phyloP scores from a whole-genome alignment of 2,797 vertebrate genomes.

The Tamandua tetradactyla region DNA sequence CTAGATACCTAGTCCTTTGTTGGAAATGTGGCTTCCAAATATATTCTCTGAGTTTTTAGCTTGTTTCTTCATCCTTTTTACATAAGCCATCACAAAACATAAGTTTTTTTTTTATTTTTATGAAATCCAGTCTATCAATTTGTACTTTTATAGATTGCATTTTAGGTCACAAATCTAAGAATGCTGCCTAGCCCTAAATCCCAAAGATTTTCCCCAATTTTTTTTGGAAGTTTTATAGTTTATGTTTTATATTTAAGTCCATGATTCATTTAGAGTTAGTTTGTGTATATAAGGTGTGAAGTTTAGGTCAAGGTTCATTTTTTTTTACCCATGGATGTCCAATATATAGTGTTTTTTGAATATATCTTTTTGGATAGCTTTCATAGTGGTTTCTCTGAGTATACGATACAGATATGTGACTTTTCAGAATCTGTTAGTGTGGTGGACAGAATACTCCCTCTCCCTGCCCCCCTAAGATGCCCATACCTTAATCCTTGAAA shows the following conservation, averaged over 20 bases:
- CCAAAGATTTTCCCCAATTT: conserved; percentile 2
- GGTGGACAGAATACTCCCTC: background rate
- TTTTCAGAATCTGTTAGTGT: background rate
- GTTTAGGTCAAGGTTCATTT: background rate
- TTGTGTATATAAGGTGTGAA: background rate
- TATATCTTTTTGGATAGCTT: background rate
- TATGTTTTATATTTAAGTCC: background rate
- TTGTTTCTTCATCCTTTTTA: background rate
- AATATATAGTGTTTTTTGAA: background rate
- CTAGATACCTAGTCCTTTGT: background rate
- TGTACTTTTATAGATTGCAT: background rate
- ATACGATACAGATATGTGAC: background rate
- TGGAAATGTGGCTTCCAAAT: background rate
- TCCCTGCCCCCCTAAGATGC: background rate
- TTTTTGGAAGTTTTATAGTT: background rate
- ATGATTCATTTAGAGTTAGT: background rate
- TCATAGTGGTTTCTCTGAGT: background rate
- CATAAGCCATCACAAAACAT: background rate
- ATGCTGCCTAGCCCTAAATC: background rate
- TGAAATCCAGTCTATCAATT: background rate
- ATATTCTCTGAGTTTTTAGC: background rate
- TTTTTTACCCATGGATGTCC: background rate
- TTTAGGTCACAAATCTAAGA: conserved; percentile 17
- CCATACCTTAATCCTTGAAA: too few relatives aligned
- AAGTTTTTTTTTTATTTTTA: conserved; percentile 17